These are phyloP conservation scores for Burhinus oedicnemus DNA, from an alignment of 2,113 vertebrate species.

Conservation along the genomic window DNA sequence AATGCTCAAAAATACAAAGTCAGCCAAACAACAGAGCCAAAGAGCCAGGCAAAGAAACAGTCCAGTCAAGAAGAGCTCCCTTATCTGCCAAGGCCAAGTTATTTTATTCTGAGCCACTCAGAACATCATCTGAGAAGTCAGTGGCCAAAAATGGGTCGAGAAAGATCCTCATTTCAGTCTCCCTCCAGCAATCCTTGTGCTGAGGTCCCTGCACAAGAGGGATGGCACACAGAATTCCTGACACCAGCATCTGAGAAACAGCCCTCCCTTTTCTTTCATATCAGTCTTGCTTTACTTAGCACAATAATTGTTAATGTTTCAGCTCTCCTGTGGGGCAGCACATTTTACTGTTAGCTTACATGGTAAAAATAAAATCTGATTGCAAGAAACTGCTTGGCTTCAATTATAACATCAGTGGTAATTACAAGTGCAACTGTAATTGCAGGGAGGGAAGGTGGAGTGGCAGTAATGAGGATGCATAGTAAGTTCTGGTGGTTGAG, in stretches of 20 bases:
- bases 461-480: not conserved
- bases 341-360: not conserved
- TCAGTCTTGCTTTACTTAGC: not conserved
- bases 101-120: not conserved
- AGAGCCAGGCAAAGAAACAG: not conserved
- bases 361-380: slow-evolving; percentile 1
- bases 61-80: not conserved
- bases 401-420: not conserved
- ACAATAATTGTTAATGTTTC: not conserved
- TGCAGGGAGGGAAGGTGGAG: not conserved
- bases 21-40: not conserved
- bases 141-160: not conserved
- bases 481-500: not conserved
- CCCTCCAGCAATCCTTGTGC: not conserved
- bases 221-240: not conserved
- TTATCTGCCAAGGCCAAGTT: not conserved
- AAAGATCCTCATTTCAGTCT: not conserved
- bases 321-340: not conserved
- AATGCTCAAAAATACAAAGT: not conserved
- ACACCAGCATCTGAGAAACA: not conserved
- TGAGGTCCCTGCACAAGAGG: not conserved
- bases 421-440: slow-evolving; percentile 10
- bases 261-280: not conserved
- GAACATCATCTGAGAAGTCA: not conserved
- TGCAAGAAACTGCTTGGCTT: not conserved